Evolutionary conservation across 2,113 vertebrate genomes (phyloP).

Genomic region (Sturnus vulgaris): DNA sequence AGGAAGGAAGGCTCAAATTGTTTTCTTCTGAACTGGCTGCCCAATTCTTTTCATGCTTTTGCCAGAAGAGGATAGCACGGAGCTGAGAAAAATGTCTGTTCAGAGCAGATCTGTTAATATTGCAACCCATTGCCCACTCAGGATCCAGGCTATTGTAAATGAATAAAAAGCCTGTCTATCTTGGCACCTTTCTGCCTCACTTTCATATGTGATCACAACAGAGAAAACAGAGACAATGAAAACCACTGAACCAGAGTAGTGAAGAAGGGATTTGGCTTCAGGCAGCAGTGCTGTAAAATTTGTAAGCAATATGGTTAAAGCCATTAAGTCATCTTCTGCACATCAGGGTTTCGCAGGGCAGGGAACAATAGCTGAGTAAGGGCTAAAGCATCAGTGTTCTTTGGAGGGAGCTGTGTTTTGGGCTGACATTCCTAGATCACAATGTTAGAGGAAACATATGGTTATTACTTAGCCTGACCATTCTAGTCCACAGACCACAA

Average conservation of each 20-base stretch:
- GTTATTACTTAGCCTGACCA: neutral
- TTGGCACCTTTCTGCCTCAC: neutral
- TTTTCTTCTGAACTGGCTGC: neutral
- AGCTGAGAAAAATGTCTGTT: neutral
- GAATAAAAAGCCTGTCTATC: neutral
- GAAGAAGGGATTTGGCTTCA: slow-evolving; percentile 17
- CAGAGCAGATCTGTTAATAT: neutral
- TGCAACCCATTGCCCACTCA: neutral
- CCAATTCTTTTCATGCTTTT: neutral
- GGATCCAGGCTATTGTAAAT: neutral
- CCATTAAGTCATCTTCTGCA: slow-evolving; percentile 24
- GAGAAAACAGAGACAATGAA: slow-evolving; percentile 6
- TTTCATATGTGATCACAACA: slow-evolving; percentile 6
- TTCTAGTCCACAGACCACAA: neutral
- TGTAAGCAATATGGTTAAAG: slow-evolving; percentile 14
- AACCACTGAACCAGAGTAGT: slow-evolving; percentile 16
- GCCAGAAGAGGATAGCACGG: neutral
- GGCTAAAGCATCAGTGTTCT: neutral
- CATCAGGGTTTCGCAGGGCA: neutral
- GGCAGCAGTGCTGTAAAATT: neutral
- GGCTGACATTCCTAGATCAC: neutral
- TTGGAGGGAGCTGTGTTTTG: neutral
- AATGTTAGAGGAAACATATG: neutral
- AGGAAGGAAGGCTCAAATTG: neutral
- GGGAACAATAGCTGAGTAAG: neutral